Conservation (phyloP, 2,113 vertebrate species). For the Pluvianellus socialis region DNA sequence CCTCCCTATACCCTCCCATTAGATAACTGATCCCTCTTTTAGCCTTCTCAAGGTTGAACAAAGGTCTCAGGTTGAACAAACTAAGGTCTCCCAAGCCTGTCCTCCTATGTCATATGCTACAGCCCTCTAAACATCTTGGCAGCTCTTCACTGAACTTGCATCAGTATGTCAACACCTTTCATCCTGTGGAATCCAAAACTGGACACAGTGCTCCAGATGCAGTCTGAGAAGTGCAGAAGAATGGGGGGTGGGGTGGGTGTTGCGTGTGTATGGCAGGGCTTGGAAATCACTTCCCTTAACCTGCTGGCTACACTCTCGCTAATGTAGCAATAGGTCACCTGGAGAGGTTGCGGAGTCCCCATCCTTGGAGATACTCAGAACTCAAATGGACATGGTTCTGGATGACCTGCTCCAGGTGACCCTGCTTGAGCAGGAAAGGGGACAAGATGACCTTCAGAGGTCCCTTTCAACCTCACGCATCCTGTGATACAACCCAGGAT, state of each 20-base stretch:
- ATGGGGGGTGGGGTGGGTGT: fast-evolving
- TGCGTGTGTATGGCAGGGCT: too few relatives aligned
- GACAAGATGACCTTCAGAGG: not conserved
- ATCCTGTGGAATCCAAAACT: not conserved
- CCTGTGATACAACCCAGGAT: not conserved
- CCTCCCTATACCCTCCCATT: not conserved
- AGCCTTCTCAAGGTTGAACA: not conserved
- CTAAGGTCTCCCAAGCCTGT: not conserved
- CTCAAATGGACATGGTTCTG: not conserved
- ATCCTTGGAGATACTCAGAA: not conserved
- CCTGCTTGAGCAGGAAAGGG: not conserved
- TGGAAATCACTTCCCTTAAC: not conserved
- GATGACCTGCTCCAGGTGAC: not conserved
- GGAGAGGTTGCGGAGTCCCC: not conserved
- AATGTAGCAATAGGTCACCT: fast-evolving
- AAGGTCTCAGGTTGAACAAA: not conserved
- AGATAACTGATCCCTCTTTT: not conserved
- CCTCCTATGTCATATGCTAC: fast-evolving
- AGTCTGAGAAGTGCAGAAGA: not conserved
- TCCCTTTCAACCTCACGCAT: not conserved
- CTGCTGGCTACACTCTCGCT: not conserved
- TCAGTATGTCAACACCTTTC: not conserved
- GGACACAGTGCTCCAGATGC: not conserved
- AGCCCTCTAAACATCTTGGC: not conserved
- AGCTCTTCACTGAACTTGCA: not conserved